phyloP scores from a whole-genome alignment of 1,140 invertebrate species.

The Octopus sinensis region DNA sequence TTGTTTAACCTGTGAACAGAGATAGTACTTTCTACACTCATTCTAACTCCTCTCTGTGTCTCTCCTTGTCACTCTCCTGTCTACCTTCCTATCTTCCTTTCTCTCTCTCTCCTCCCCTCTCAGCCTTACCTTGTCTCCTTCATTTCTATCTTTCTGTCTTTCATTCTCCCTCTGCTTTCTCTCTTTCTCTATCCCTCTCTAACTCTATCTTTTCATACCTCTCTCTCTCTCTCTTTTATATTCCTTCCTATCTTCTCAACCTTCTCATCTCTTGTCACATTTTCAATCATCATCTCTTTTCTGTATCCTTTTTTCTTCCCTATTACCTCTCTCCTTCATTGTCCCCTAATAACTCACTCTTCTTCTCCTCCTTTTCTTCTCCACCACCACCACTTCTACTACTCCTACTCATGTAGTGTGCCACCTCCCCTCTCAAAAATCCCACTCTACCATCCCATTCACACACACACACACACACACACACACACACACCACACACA shows the following conservation, averaged over 20 bases:
- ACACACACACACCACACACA: no score
- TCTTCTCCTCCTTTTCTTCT: neutral
- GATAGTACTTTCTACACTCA: no score
- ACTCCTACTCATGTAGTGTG: neutral
- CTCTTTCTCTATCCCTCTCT: neutral
- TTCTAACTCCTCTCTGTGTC: neutral
- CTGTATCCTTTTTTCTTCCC: neutral
- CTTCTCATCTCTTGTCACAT: neutral
- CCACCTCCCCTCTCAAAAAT: neutral
- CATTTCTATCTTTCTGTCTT: neutral
- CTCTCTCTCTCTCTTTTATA: neutral
- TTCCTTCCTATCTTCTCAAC: neutral
- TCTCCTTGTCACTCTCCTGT: neutral
- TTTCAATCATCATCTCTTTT: neutral
- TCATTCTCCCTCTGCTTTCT: neutral
- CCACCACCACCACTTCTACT: neutral
- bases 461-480: no score
- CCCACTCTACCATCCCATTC: neutral
- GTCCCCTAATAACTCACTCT: neutral
- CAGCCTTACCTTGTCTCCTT: neutral
- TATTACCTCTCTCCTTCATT: neutral
- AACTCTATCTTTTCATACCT: neutral
- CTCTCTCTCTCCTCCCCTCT: neutral
- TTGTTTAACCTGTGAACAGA: no score
- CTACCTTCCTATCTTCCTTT: neutral